Evolutionary conservation across 92 coral and sea anemone genomes (phyloP).

Genomic region (Paragorgia papillata): DNA sequence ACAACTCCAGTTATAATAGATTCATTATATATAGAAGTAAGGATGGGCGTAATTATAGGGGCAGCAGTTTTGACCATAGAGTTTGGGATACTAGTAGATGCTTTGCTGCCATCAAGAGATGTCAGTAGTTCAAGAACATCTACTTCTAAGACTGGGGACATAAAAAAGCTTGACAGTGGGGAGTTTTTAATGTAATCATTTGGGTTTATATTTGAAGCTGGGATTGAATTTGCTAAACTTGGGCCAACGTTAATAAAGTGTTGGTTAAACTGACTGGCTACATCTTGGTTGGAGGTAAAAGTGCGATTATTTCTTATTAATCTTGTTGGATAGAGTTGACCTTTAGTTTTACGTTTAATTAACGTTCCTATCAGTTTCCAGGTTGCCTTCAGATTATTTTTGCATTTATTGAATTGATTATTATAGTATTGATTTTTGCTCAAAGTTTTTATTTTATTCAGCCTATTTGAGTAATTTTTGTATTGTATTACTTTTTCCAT

Average conservation of each 20-base stretch:
- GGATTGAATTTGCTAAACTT: slow-evolving; percentile 42
- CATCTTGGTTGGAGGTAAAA: slow-evolving; percentile 45
- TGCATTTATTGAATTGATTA: slow-evolving; percentile 45
- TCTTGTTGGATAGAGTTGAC: slow-evolving; percentile 41
- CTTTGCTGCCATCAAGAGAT: slow-evolving; percentile 44
- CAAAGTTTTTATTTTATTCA: slow-evolving; percentile 22
- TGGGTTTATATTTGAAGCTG: neutral
- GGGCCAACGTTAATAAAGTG: slow-evolving; percentile 56
- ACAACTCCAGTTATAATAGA: slow-evolving; percentile 58
- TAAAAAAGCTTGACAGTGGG: slow-evolving; percentile 44
- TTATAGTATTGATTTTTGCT: slow-evolving; percentile 33
- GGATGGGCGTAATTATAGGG: slow-evolving; percentile 25
- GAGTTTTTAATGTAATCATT: slow-evolving; percentile 25
- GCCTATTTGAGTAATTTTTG: slow-evolving; percentile 32
- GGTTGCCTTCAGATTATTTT: slow-evolving; percentile 50
- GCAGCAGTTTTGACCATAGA: slow-evolving; percentile 16
- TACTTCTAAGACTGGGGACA: slow-evolving; percentile 47
- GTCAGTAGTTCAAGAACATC: slow-evolving; percentile 45
- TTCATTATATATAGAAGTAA: slow-evolving; percentile 55
- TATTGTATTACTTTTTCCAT: neutral
- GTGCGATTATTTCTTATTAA: slow-evolving; percentile 35
- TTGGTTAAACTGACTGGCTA: slow-evolving; percentile 62
- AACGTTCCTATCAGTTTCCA: slow-evolving; percentile 61
- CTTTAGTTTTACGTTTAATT: slow-evolving; percentile 56
- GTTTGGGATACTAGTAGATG: slow-evolving; percentile 33